Base-by-base conservation (phyloP, 2,888 invertebrate genomes). In the Pyrochroa serraticornis region DNA sequence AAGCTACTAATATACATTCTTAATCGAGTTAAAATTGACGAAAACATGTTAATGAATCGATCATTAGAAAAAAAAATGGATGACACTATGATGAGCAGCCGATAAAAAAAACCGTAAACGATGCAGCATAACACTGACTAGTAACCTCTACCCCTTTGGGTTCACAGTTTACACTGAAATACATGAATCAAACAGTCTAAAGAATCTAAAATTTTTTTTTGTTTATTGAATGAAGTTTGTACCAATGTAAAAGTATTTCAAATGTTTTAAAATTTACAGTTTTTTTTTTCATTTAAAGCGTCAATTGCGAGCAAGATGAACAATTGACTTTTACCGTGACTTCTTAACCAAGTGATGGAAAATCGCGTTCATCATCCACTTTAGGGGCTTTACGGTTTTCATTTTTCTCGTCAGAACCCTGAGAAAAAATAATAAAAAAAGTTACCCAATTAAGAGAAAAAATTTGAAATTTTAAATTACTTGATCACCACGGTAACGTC, bases 351-450 rank as follows among this genome's bases (percentile, higher is more conserved):
- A 96, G 87, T 77, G 93, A 93, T 71, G 96, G 96, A 83, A 97
- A 96, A 82, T 95, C 95, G 80, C 91, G 90, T 84, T 94, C 95
- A 82, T 96, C 95, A 79, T 95, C 95, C 66, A 97, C 94, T 81
- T 95, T 94, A 12, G 95, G 94, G 68, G 90, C 88, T 58, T 75
- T 74, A 51, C 75, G 75, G 56, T 68, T 68, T 41, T 71, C 69
- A 42, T 49, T 48, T 52, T 60, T 66, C 44, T 68, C 71, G n/a
- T 74, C 74, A 48, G 67, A 71, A 64, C 54, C 67, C 71, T 72
- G 58, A 13, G 14, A 7, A 33, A 45, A 10, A 22, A 22, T 35
- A 10, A 9, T n/a, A 22, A 22, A 2, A 2, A 22, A 22, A 22
- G 5, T 22, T 22, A 22, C 5, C 9, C 35, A 35, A 35, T 35